phyloP scores from a whole-genome alignment of 2,888 invertebrate species.

The Bombylius major region DNA sequence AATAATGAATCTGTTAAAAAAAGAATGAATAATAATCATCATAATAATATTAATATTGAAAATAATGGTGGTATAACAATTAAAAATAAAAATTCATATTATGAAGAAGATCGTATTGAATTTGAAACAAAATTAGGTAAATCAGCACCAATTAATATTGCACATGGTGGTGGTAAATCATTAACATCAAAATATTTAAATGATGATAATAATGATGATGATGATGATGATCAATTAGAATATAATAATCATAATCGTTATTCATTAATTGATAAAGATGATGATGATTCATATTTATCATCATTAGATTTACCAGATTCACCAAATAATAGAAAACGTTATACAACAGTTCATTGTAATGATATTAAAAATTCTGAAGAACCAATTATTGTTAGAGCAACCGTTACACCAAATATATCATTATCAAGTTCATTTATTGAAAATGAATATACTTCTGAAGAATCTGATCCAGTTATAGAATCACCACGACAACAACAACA shows the following conservation, averaged over 20 bases:
- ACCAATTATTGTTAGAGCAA: slow-evolving; percentile 32
- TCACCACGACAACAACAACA: not conserved
- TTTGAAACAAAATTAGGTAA: slow-evolving; percentile 38
- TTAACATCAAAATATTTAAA: not conserved
- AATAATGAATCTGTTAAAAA: not conserved
- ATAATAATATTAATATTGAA: slow-evolving; percentile 11
- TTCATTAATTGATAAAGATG: slow-evolving; percentile 12
- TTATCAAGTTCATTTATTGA: slow-evolving; percentile 35
- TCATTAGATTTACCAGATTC: slow-evolving; percentile 33
- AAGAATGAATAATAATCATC: slow-evolving; percentile 6
- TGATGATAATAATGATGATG: not conserved
- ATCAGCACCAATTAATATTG: slow-evolving; percentile 56
- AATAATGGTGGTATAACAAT: slow-evolving; percentile 6
- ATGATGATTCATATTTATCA: slow-evolving; percentile 31
- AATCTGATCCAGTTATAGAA: slow-evolving; percentile 3
- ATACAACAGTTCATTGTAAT: not conserved
- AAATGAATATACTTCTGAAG: slow-evolving; percentile 29
- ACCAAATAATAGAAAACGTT: slow-evolving; percentile 12
- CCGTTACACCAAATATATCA: slow-evolving; percentile 32
- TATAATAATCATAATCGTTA: no score
- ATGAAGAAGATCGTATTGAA: slow-evolving; percentile 22
- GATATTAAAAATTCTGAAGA: slow-evolving; percentile 20
- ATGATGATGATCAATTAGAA: not conserved
- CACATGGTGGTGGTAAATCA: slow-evolving; percentile 36
- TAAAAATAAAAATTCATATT: slow-evolving; percentile 20